These are phyloP conservation scores for Chaenogobius annularis DNA, from an alignment of 2,113 vertebrate species.

Conservation along the genomic window DNA sequence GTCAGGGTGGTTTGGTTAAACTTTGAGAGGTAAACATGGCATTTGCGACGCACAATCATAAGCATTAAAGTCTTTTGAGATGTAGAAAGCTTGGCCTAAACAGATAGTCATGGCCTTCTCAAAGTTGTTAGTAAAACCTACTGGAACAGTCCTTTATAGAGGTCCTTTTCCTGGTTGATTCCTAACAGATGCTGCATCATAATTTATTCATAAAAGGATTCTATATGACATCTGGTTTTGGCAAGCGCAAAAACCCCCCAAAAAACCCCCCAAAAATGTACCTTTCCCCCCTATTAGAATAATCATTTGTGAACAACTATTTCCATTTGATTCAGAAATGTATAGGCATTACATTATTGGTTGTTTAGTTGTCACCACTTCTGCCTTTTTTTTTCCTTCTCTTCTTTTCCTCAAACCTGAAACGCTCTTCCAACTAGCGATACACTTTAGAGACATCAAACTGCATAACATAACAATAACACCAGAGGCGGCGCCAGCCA, in stretches of 20 bases:
- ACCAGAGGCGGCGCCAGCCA: slow-evolving; percentile 28
- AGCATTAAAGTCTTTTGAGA: not conserved
- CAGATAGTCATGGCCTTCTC: not conserved
- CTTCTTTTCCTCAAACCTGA: not conserved
- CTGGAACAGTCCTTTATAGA: not conserved
- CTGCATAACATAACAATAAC: slow-evolving; percentile 45
- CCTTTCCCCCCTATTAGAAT: not conserved
- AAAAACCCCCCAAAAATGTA: no score
- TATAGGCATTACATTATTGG: not conserved
- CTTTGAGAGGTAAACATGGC: not conserved
- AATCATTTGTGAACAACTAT: not conserved
- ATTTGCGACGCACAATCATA: not conserved
- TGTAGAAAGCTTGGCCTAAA: not conserved
- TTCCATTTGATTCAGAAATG: no score
- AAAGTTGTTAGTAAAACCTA: not conserved
- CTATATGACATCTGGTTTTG: not conserved
- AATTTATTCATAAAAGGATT: not conserved
- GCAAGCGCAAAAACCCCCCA: not conserved
- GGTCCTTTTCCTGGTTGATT: not conserved
- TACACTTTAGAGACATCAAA: not conserved
- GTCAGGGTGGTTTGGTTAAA: not conserved
- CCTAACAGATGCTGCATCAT: not conserved
- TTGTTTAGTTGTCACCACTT: not conserved
- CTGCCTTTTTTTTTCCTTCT: not conserved
- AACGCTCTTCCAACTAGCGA: not conserved